Percentiles rank a stretch among this genome's conserved stretches.
Evolutionary conservation across 2,888 invertebrate species (phyloP).

Genomic region (Microctonus brassicae): DNA sequence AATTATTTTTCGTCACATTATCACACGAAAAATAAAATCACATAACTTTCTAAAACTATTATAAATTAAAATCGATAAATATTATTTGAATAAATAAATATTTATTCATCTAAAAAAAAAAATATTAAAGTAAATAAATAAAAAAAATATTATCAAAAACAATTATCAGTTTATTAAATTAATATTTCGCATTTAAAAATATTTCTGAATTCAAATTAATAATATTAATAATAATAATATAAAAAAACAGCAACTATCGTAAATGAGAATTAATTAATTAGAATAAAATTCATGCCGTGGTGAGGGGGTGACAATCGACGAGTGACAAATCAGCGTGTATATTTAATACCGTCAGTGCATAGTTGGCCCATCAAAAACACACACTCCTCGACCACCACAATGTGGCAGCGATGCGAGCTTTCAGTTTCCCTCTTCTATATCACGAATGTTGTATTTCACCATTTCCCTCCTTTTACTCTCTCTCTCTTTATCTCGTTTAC

Average conservation of each 20-base stretch:
- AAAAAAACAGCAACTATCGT: neutral
- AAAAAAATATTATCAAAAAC: no score
- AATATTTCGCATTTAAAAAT: no score
- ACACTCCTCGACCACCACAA: neutral
- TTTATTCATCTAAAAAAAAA: no score
- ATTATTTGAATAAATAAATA: no score
- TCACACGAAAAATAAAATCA: no score
- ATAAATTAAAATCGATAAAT: no score
- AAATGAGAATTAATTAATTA: constrained; percentile 37
- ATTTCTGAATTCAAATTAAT: no score
- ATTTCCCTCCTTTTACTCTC: neutral
- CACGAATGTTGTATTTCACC: constrained; percentile 32
- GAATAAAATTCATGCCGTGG: constrained; percentile 65
- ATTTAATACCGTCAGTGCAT: constrained; percentile 63
- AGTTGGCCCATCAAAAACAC: constrained; percentile 34
- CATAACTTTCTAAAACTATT: no score
- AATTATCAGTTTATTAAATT: no score
- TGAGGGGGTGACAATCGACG: constrained; percentile 65
- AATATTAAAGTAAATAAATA: no score
- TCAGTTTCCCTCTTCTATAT: constrained; percentile 37
- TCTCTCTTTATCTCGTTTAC: constrained; percentile 28
- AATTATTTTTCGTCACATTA: no score
- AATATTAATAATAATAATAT: no score
- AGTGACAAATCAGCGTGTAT: constrained; percentile 68
- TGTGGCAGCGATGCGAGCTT: constrained; percentile 33